Base-by-base conservation (phyloP, 1,140 invertebrate species). In the Megathymus violae region DNA sequence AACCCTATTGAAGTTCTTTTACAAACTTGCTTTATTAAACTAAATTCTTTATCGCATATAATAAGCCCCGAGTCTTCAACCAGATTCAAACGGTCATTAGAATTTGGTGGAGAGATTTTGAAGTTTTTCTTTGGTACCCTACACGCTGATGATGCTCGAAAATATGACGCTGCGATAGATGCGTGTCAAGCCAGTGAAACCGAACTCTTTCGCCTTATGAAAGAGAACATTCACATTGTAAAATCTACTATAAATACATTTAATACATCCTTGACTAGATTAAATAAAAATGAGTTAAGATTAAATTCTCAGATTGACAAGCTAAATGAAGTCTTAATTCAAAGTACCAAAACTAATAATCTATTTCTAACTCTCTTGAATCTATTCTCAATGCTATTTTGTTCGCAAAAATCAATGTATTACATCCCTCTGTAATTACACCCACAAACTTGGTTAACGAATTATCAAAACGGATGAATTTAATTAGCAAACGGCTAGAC, bases 341-440 rank as follows among this genome's bases (percentile, higher is more conserved):
- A 13, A 22, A 52, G 3, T 6, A 52, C 7, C 16, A 15, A 4
- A 61, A 36, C 1, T 16, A 31, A 31, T 31, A 31, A 38, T 11
- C 58, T 48, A 11, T 64, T 9, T 31, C 27, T 31, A 4, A 31
- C 7, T 31, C 27, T 14, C 22, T 71, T 47, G 69, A 71, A 36
- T 59, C 65, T 44, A 64, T 44, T 4, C 14, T 59, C 60, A 66
- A 59, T 15, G 27, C 63, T 62, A 66, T 66, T 34, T 50, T 70
- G 54, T 66, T 66, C 46, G 59, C 60, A 41, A 70, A 60, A 17
- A 25, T 67, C 3, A 74, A 66, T 65, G 41, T 66, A 11, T 14
- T 74, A 52, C 68, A 74, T 52, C 64, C 68, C 63, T 47, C 27
- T 40, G 60, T 74, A 27, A 62, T 74, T 40, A 74, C 36, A 25